phyloP scores from a whole-genome alignment of 2,797 vertebrate species.

The Pempheris klunzingeri region DNA sequence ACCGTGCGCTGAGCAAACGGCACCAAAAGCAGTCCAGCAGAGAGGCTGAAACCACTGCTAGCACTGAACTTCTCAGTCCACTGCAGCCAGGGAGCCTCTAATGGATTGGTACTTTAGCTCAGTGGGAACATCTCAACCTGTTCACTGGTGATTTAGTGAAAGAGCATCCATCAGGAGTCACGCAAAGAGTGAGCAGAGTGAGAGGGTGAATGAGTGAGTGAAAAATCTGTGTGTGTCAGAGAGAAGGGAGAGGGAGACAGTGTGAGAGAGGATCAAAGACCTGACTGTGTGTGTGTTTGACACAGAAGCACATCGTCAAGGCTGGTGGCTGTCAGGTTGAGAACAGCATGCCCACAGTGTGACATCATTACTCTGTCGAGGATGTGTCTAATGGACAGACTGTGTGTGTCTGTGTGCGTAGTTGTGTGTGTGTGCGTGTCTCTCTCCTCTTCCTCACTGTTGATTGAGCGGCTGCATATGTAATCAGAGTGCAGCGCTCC shows the following conservation, averaged over 20 bases:
- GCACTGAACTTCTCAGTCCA: neutral
- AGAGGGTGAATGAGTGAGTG: neutral
- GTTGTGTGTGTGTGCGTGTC: neutral
- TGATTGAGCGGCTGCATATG: constrained; percentile 14
- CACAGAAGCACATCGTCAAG: neutral
- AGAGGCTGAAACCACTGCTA: neutral
- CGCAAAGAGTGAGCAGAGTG: constrained; percentile 5
- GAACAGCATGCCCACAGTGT: constrained; percentile 1
- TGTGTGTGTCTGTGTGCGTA: constrained; percentile 2
- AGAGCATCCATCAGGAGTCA: constrained; percentile 21
- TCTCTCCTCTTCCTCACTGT: neutral
- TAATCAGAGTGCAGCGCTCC: constrained; percentile 23
- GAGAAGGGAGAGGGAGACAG: neutral
- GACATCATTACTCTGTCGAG: constrained; percentile 46
- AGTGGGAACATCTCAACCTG: constrained; percentile 1
- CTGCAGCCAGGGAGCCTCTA: neutral
- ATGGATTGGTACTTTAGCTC: constrained; percentile 6
- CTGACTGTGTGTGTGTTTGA: neutral
- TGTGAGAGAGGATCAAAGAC: constrained; percentile 13
- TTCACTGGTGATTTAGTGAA: constrained; percentile 6
- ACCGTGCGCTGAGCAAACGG: neutral
- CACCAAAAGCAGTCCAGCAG: neutral
- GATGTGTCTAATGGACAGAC: constrained; percentile 40
- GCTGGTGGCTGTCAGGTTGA: constrained; percentile 21
- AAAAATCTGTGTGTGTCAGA: neutral